These are phyloP conservation scores for Anisognathus igniventris DNA, from an alignment of 2,797 vertebrate species.

Conservation along the genomic window DNA sequence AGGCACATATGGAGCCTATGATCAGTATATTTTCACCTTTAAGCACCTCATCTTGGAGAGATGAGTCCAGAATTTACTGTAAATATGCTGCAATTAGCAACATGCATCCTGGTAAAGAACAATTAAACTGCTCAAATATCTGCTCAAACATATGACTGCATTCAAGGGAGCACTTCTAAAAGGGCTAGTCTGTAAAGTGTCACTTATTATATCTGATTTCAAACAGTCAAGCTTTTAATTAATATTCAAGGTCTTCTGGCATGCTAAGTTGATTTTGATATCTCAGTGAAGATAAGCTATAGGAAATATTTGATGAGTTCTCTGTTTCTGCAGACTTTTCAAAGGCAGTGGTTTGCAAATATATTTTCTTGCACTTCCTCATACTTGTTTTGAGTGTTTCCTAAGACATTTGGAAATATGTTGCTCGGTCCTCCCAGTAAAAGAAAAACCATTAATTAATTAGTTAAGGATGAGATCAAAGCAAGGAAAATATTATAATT, in stretches of 20 bases:
- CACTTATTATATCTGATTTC: neutral
- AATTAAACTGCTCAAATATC: neutral
- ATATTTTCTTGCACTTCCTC: neutral
- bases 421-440: neutral
- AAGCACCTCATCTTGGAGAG: neutral
- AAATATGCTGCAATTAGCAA: neutral
- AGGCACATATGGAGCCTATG: neutral
- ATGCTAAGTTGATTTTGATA: neutral
- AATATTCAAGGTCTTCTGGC: neutral
- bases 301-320: neutral
- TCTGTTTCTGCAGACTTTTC: neutral
- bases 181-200: neutral
- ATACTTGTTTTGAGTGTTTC: neutral
- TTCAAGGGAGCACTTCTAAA: neutral
- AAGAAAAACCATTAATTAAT: neutral
- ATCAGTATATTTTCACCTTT: neutral
- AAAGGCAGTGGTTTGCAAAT: neutral
- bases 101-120: neutral
- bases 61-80: neutral
- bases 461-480: neutral
- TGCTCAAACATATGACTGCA: neutral
- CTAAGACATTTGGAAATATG: neutral
- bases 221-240: neutral
- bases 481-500: neutral
- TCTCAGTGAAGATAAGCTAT: neutral